phyloP scores from a whole-genome alignment of 53 echinoderm and acorn worm species.

The Mesocentrotus franciscanus region DNA sequence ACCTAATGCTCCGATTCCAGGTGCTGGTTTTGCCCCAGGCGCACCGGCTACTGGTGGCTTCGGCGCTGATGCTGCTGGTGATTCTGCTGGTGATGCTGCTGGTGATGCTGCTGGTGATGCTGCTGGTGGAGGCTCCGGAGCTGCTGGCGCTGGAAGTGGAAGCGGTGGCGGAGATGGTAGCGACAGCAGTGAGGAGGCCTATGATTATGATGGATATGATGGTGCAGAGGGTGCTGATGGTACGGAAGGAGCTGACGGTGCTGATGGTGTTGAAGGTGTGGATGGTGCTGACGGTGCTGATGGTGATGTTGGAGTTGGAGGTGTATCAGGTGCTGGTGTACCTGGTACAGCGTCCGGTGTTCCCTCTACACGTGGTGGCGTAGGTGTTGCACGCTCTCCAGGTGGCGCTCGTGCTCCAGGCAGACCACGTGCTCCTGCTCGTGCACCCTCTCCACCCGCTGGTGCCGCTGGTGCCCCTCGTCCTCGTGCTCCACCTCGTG shows the following conservation, averaged over 20 bases:
- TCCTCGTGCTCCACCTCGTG: neutral
- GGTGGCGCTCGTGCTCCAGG: neutral
- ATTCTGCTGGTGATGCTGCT: neutral
- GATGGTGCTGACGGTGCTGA: neutral
- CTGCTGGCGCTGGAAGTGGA: neutral
- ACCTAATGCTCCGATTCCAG: slow-evolving; percentile 23
- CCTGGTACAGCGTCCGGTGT: neutral
- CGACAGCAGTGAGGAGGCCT: slow-evolving; percentile 7
- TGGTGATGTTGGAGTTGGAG: neutral
- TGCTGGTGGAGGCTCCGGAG: neutral
- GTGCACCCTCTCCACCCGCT: neutral
- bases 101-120: neutral
- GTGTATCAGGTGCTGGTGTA: neutral
- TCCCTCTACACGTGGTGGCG: neutral
- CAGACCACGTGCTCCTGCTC: neutral
- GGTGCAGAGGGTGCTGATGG: slow-evolving; percentile 30
- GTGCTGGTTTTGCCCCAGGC: neutral
- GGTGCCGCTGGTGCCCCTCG: neutral
- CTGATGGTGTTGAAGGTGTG: slow-evolving; percentile 1
- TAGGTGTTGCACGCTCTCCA: slow-evolving; percentile 16
- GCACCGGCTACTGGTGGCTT: neutral
- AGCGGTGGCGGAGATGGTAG: neutral
- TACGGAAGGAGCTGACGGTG: slow-evolving; percentile 11
- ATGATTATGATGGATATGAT: slow-evolving; percentile 34
- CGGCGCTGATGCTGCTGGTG: neutral